Evolutionary conservation across 2,888 invertebrate species (phyloP), one percentile per base, ranked within the genome.

Genomic region (Caenorhabditis sinica): DNA sequence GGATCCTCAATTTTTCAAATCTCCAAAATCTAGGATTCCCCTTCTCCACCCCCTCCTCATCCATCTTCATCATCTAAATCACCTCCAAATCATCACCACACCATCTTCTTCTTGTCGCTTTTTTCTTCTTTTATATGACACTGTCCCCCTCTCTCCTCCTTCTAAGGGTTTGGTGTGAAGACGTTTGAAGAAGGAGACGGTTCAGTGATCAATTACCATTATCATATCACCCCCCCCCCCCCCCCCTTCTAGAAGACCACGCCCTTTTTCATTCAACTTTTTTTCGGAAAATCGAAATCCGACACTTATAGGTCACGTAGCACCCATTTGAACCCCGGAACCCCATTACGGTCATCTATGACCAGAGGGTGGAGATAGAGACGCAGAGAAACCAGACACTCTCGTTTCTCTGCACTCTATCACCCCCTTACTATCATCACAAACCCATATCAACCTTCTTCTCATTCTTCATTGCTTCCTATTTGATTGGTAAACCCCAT

Each of bases 171-270:
- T 49, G 49, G 49, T 49, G 49, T 20, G 49, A 49, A 51, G 51
- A 20, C 51, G 0, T 30, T 15, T 13, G 11, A 36, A 9, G 9
- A 36, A 9, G 33, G 33, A 40, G 13, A 36, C 66, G 75, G 66
- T 76, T 76, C 75, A 60, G 75, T 76, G 75, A 76, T 76, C 75
- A 76, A 76, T 76, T 68, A 65, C 75, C 75, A 68, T 66, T 76
- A 76, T 76, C 75, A 76, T 76, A 76, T 76, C 75, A 76, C 75
- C 58, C 60, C 49, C 2, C 17, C n/a, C 43, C 36, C 30, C 23
- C 45, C 60, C 49, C 2, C 17, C n/a, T 63, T n/a, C 30, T 13
- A 30, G 33, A 23, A 75, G 63, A 49, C 56, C 74, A 17, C 56
- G n/a, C 56, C 45, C 60, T 60, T 25, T 25, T 40, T 33, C 13